phyloP scores from a whole-genome alignment of 2,888 invertebrate species.

The Caradrina clavipalpis region DNA sequence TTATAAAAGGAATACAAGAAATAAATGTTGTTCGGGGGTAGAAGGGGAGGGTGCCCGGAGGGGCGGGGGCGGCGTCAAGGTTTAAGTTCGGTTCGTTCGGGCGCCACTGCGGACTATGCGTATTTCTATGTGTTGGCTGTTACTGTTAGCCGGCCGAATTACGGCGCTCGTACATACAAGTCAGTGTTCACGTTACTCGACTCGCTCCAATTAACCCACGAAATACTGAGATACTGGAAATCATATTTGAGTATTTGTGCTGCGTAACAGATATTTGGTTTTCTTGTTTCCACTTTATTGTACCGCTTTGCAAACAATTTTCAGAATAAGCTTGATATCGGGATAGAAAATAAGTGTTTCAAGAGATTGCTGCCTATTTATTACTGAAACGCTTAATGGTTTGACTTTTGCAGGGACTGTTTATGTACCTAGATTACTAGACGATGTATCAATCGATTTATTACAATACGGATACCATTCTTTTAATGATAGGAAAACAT shows the following conservation, averaged over 20 bases:
- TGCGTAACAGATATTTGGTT: background rate
- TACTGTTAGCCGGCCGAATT: conserved; percentile 71
- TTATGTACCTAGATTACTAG: too few species aligned
- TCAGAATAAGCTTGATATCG: background rate
- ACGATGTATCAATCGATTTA: too few species aligned
- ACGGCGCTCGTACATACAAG: conserved; percentile 42
- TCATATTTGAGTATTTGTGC: conserved; percentile 17
- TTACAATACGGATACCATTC: too few species aligned
- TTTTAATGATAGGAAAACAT: too few species aligned
- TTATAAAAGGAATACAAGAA: conserved; percentile 76
- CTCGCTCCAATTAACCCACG: conserved; percentile 41
- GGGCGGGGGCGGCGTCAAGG: conserved; percentile 70
- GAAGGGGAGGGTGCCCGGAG: conserved; percentile 15
- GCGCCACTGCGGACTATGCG: conserved; percentile 87
- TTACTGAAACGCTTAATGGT: background rate
- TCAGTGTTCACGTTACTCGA: conserved; percentile 34
- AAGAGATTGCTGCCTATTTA: background rate
- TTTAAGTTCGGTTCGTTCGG: conserved; percentile 76
- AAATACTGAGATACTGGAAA: conserved; percentile 29
- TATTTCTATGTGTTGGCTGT: conserved; percentile 77
- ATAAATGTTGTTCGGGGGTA: conserved; percentile 73
- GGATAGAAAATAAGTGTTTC: background rate
- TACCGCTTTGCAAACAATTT: background rate
- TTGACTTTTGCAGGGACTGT: background rate
- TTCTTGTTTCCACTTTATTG: background rate